Conservation (phyloP, 2,797 vertebrate genomes). For the Aplochiton taeniatus region DNA sequence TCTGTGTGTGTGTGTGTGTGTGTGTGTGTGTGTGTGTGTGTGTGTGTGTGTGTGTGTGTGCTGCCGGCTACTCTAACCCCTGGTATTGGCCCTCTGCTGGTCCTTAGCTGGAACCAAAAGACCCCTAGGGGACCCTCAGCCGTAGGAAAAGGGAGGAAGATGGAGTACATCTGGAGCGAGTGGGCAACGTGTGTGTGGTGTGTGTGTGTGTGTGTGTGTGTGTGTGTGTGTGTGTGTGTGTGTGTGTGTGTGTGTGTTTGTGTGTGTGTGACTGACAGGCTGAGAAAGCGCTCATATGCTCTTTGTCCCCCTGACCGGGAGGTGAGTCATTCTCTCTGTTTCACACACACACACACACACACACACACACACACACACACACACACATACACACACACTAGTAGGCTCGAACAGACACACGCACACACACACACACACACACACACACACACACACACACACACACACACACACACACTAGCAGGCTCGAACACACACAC, state of each 20-base stretch:
- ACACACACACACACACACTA: not conserved
- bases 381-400: constrained; percentile 15
- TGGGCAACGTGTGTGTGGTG: constrained; percentile 21
- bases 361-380: constrained; percentile 19
- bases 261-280: constrained; percentile 35
- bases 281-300: constrained; percentile 52
- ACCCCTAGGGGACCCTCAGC: constrained; percentile 33
- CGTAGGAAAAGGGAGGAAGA: constrained; percentile 17
- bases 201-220: constrained; percentile 15
- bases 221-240: constrained; percentile 5
- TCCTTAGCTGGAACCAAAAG: constrained; percentile 39
- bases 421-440: constrained; percentile 9
- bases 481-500: constrained; percentile 16
- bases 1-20: not conserved
- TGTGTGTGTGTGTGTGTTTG: constrained; percentile 14
- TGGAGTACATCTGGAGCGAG: constrained; percentile 35
- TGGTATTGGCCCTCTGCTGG: constrained; percentile 20
- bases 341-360: constrained; percentile 18
- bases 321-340: constrained; percentile 46
- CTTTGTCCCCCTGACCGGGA: constrained; percentile 44
- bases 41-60: constrained; percentile 9
- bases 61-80: constrained; percentile 31
- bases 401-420: not conserved
- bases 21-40: too few species aligned
- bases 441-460: constrained; percentile 13